Evolutionary conservation across 2,797 vertebrate species (phyloP).

Genomic region (Labeo calbasu): DNA sequence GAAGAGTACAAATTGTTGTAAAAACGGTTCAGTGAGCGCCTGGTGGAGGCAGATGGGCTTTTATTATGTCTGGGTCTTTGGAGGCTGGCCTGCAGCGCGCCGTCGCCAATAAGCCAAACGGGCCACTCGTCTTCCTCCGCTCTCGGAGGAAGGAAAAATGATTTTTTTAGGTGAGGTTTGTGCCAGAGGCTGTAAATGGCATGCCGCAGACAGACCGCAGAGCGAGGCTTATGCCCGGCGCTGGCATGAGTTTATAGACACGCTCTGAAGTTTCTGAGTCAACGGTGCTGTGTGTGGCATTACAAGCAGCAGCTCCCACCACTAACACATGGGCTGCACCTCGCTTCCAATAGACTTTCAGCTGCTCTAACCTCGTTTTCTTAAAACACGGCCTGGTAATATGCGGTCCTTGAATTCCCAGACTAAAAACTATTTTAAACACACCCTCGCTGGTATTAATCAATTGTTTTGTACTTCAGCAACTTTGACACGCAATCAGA

Average conservation of each 20-base stretch:
- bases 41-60: slow-evolving; percentile 54
- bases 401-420: background rate
- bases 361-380: background rate
- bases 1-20: slow-evolving; percentile 29
- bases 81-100: slow-evolving; percentile 43
- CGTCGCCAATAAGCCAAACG: slow-evolving; percentile 47
- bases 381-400: background rate
- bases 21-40: slow-evolving; percentile 37
- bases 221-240: slow-evolving; percentile 42
- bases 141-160: slow-evolving; percentile 20
- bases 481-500: slow-evolving; percentile 73
- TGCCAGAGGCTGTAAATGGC: slow-evolving; percentile 57
- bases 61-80: slow-evolving; percentile 56
- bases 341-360: background rate
- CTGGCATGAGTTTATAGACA: slow-evolving; percentile 29
- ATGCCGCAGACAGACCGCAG: slow-evolving; percentile 45
- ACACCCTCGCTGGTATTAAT: slow-evolving; percentile 56
- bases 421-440: background rate
- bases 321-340: background rate
- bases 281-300: slow-evolving; percentile 24
- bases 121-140: slow-evolving; percentile 46
- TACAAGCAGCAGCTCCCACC: slow-evolving; percentile 2
- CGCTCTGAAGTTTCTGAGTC: slow-evolving; percentile 26
- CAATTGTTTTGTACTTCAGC: slow-evolving; percentile 72
- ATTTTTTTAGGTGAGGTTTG: slow-evolving; percentile 42